Conservation (phyloP, 1,140 invertebrate genomes). For the Heliconius eleuchia region DNA sequence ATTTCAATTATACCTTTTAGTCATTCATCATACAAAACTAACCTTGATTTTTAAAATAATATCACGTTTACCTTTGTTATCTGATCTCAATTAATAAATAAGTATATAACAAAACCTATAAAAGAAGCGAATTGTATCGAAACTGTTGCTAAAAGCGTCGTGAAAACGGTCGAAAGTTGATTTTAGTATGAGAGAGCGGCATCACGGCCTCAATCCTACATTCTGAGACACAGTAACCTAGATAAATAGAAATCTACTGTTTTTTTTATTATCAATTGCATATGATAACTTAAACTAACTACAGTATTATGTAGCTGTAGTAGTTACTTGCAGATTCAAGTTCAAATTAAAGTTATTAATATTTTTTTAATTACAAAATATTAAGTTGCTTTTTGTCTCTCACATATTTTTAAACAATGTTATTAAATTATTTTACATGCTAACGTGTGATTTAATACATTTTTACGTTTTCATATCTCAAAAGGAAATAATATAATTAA, state of each 20-base stretch:
- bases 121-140: not conserved
- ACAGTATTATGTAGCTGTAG: not conserved
- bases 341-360: no score
- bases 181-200: conserved; percentile 23
- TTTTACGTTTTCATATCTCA: no score
- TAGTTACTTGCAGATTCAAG: no score
- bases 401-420: no score
- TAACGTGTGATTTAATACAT: no score
- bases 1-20: not conserved
- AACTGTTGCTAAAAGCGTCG: not conserved
- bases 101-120: not conserved
- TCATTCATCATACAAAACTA: not conserved
- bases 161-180: conserved; percentile 17
- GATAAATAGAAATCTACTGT: not conserved
- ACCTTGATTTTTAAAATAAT: not conserved
- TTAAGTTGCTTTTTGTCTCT: no score
- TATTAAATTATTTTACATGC: no score
- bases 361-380: no score
- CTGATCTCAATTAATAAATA: not conserved
- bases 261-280: not conserved
- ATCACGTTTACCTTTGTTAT: not conserved
- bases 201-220: conserved; percentile 16
- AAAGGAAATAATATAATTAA: no score
- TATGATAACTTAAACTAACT: not conserved
- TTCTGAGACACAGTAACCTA: not conserved